These are phyloP conservation scores for Artibeus jamaicensis DNA, from an alignment of 2,797 vertebrate species.

Conservation along the genomic window DNA sequence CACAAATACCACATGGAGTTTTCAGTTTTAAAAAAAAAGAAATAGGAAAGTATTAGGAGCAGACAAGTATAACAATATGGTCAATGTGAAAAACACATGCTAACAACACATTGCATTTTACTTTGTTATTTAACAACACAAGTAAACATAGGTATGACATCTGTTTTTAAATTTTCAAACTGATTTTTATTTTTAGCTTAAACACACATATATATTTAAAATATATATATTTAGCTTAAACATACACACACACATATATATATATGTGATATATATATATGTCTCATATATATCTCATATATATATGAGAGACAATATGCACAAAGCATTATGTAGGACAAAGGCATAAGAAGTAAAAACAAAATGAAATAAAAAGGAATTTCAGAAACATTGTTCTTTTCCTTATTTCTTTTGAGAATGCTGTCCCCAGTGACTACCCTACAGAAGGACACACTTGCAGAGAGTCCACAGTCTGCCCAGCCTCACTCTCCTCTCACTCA, in stretches of 20 bases:
- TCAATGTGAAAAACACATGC: background rate
- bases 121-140: background rate
- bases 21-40: background rate
- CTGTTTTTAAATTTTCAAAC: conserved; percentile 17
- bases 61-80: background rate
- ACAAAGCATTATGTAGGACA: background rate
- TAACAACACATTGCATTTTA: background rate
- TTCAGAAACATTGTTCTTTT: background rate
- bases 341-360: background rate
- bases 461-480: background rate
- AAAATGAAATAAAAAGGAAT: background rate
- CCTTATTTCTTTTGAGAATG: background rate
- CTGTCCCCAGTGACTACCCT: background rate
- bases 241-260: background rate
- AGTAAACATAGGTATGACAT: background rate
- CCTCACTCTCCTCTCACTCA: background rate
- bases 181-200: conserved; percentile 1
- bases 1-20: background rate
- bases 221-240: too few relatives aligned
- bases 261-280: too few relatives aligned
- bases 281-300: too few relatives aligned
- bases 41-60: background rate
- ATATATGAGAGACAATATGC: background rate
- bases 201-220: too few relatives aligned
- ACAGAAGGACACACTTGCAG: too few relatives aligned